Evolutionary conservation across 2,113 vertebrate species (phyloP).

Genomic region (Urocitellus parryii): DNA sequence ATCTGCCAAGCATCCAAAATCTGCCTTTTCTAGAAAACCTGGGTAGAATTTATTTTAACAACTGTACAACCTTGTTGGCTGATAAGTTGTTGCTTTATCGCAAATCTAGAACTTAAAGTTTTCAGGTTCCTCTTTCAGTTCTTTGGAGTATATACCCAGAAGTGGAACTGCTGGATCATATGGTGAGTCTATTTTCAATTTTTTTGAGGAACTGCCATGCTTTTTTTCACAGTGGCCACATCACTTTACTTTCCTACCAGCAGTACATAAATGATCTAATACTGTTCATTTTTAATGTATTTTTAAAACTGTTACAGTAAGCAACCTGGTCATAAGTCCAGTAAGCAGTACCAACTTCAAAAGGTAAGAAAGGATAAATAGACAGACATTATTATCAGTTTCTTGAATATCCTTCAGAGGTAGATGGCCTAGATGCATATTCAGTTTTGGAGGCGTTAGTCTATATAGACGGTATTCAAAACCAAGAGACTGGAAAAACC

Average conservation of each 20-base stretch:
- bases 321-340: neutral
- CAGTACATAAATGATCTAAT: neutral
- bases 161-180: neutral
- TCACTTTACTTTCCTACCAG: neutral
- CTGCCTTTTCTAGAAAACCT: slow-evolving; percentile 35
- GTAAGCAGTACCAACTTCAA: neutral
- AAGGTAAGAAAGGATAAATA: neutral
- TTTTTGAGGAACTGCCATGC: neutral
- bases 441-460: neutral
- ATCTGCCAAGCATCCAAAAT: neutral
- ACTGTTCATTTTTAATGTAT: neutral
- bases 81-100: neutral
- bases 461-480: neutral
- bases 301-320: neutral
- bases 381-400: neutral
- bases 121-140: neutral
- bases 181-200: neutral
- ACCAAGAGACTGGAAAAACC: neutral
- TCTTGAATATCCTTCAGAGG: neutral
- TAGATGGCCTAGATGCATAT: neutral
- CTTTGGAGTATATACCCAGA: neutral
- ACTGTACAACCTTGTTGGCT: neutral
- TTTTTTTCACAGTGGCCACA: neutral
- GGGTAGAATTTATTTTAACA: slow-evolving; percentile 47
- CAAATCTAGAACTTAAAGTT: slow-evolving; percentile 2